Evolutionary conservation across 30 jellyfish, hydroid and myxozoan species (phyloP), one percentile per base, ranked within the genome.

Genomic region (Pseudorhiza aurosa): DNA sequence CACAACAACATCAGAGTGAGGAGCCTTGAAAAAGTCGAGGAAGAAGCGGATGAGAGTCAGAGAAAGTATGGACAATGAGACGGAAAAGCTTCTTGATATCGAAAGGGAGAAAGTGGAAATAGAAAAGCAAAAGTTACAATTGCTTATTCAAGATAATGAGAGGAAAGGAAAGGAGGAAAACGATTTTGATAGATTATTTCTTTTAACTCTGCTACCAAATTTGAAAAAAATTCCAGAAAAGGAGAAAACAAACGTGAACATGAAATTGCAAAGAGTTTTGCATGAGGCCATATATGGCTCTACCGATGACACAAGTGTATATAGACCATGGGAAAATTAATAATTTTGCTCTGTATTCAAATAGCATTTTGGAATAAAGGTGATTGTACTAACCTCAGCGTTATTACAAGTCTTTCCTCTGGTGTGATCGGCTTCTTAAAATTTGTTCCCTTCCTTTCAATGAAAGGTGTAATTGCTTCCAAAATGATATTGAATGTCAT

Each of bases 81-180:
- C 25, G 1, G 70, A 60, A 30, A 43, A 15, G 7, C 57, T 71
- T 12, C 24, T 71, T 43, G 53, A 1, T 11, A 51, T 71, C 4
- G 53, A 71, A 53, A 47, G 1, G 57, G 85, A 51, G 58, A 71
- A 28, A 31, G 26, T 43, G 32, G 85, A 43, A 21, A 29, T 71
- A 12, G 81, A 65, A 37, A 71, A 71, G 85, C 83, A 51, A 42
- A 71, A 71, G 31, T 3, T 71, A 24, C 72, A 44, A 22, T 30
- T 65, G 33, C 63, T 65, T n/a, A n/a, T n/a, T n/a, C n/a, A n/a
- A n/a, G n/a, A n/a, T n/a, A n/a, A n/a, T n/a, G n/a, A n/a, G n/a
- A n/a, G n/a, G n/a, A n/a, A 63, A 45, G 72, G 22, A 46, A 42
- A 30, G 1, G 74, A 44, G 24, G 85, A 29, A 19, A 71, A 12